These are phyloP conservation scores for Drosophila tanythrix DNA, from an alignment of 2,888 invertebrate genomes.

Conservation along the genomic window DNA sequence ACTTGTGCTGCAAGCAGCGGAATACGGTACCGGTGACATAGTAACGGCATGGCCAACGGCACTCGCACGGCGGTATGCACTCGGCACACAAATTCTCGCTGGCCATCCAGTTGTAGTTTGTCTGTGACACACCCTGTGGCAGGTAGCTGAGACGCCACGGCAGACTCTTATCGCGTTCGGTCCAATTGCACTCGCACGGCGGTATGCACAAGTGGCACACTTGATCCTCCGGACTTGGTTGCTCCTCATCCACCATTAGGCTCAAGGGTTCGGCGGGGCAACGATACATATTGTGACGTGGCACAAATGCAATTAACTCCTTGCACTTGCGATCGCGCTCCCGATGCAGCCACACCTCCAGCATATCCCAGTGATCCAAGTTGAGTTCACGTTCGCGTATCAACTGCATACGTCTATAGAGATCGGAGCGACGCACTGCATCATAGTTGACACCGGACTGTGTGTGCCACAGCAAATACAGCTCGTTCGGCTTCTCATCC, in stretches of 20 bases:
- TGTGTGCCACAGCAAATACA: conserved; percentile 86
- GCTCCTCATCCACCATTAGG: background rate
- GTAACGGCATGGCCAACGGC: conserved; percentile 66
- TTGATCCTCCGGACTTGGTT: background rate
- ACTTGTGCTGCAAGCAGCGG: conserved; percentile 53
- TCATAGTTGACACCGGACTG: conserved; percentile 86
- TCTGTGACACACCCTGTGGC: background rate
- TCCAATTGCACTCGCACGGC: conserved; percentile 67
- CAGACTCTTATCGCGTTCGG: conserved; percentile 29
- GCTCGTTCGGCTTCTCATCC: conserved; percentile 84
- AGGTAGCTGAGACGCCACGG: conserved; percentile 61
- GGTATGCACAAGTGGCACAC: conserved; percentile 55
- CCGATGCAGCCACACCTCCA: conserved; percentile 67
- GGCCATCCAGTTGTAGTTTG: conserved; percentile 46
- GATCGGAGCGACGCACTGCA: conserved; percentile 85
- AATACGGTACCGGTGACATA: conserved; percentile 70
- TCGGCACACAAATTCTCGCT: conserved; percentile 26
- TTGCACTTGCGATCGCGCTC: conserved; percentile 50
- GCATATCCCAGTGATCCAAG: conserved; percentile 86
- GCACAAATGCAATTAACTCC: conserved; percentile 37
- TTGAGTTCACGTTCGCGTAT: conserved; percentile 84
- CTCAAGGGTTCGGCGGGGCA: conserved; percentile 15
- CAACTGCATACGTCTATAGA: conserved; percentile 86
- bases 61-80: conserved; percentile 71
- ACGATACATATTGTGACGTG: conserved; percentile 29